These are phyloP conservation scores for Drosophila merina DNA, from an alignment of 2,888 invertebrate genomes.

Conservation along the genomic window DNA sequence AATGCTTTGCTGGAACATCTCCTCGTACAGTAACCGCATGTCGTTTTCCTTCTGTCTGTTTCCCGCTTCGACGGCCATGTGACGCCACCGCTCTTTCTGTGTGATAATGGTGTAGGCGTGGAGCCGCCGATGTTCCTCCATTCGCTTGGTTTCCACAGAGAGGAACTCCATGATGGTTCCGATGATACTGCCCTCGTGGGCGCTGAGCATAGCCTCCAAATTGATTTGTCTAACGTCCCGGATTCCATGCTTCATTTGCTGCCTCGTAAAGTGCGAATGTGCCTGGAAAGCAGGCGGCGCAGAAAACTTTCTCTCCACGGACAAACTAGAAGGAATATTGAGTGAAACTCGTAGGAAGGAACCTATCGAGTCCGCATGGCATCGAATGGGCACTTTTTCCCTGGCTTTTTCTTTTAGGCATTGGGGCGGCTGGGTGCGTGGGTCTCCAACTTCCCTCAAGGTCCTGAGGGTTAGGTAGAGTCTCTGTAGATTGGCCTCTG, in stretches of 20 bases:
- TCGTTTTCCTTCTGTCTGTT: constrained; percentile 90
- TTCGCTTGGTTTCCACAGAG: constrained; percentile 90
- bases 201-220: constrained; percentile 85
- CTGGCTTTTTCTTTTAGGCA: constrained; percentile 50
- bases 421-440: constrained; percentile 66
- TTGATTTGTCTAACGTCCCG: background rate
- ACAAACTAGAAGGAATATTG: too few species aligned
- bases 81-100: constrained; percentile 89
- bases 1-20: constrained; percentile 89
- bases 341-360: too few species aligned
- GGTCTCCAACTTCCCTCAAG: constrained; percentile 62
- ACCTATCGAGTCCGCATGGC: too few species aligned
- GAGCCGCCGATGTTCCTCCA: constrained; percentile 90
- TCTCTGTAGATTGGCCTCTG: constrained; percentile 50
- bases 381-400: constrained; percentile 3
- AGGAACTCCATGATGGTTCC: constrained; percentile 90
- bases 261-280: background rate
- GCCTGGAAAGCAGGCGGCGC: too few species aligned
- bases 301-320: too few species aligned
- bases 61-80: constrained; percentile 93
- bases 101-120: constrained; percentile 92
- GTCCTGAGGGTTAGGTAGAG: constrained; percentile 79
- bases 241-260: background rate
- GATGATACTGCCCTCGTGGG: constrained; percentile 89
- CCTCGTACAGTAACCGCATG: constrained; percentile 89